Evolutionary conservation across 2,888 invertebrate genomes (phyloP).

Genomic region (Plemyria rubiginata): DNA sequence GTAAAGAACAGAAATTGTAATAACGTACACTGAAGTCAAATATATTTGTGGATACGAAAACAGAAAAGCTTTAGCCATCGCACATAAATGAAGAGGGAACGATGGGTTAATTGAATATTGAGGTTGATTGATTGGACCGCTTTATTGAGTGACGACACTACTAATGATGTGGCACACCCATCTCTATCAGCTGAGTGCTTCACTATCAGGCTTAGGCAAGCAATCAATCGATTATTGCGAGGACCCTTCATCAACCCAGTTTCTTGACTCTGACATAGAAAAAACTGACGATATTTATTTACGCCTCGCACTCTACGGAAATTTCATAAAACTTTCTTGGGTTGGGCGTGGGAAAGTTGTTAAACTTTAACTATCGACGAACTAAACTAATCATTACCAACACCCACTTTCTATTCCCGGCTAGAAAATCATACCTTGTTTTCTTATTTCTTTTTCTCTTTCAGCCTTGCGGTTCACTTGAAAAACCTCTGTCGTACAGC

Average conservation of each 20-base stretch:
- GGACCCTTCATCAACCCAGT: constrained; percentile 20
- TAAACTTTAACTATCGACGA: constrained; percentile 2
- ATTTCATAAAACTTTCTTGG: constrained; percentile 1
- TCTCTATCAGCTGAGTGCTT: constrained; percentile 38
- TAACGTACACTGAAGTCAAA: too few species aligned
- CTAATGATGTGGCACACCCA: constrained; percentile 41
- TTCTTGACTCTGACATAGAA: constrained; percentile 20
- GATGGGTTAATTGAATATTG: constrained; percentile 27
- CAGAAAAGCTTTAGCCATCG: constrained; percentile 1
- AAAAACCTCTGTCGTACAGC: constrained; percentile 88
- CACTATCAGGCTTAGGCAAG: constrained; percentile 37
- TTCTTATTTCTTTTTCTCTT: constrained; percentile 51
- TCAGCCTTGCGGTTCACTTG: constrained; percentile 87
- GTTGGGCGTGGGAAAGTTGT: neutral
- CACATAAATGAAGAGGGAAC: neutral
- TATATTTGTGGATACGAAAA: too few species aligned
- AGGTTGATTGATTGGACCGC: constrained; percentile 25
- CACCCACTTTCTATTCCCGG: constrained; percentile 3
- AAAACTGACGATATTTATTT: constrained; percentile 7
- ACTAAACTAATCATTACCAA: constrained; percentile 9
- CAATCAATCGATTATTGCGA: constrained; percentile 36
- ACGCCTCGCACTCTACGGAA: constrained; percentile 2
- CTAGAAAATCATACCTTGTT: neutral
- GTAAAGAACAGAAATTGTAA: too few species aligned
- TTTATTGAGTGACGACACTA: constrained; percentile 38